phyloP scores from a whole-genome alignment of 2,113 vertebrate genomes.

The Sprattus sprattus region DNA sequence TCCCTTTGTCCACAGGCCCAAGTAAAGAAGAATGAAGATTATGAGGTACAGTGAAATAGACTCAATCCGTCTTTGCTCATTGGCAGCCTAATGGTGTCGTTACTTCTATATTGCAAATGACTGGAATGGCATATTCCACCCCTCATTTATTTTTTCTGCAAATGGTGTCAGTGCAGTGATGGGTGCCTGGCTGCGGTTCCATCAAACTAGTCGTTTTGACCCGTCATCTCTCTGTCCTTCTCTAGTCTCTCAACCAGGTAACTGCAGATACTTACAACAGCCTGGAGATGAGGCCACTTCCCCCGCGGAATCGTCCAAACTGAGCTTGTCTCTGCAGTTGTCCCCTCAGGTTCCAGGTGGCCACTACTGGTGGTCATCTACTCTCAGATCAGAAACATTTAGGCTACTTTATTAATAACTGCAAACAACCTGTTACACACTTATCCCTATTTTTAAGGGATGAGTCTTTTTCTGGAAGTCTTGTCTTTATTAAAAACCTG shows the following conservation, averaged over 20 bases:
- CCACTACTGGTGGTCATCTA: too few relatives aligned
- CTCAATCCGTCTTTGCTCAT: not conserved
- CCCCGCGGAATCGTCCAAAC: conserved; percentile 42
- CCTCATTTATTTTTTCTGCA: not conserved
- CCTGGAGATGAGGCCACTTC: conserved; percentile 67
- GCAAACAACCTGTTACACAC: too few relatives aligned
- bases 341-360: too few relatives aligned
- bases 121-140: not conserved
- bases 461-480: too few relatives aligned
- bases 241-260: conserved; percentile 8
- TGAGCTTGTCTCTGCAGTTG: conserved; percentile 47
- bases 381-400: too few relatives aligned
- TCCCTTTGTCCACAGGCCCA: not conserved
- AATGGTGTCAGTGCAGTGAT: not conserved
- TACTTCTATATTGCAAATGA: not conserved
- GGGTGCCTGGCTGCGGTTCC: not conserved
- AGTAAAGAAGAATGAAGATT: not conserved
- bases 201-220: not conserved
- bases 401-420: too few relatives aligned
- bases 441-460: too few relatives aligned
- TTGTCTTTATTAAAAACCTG: too few relatives aligned
- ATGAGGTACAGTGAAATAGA: not conserved
- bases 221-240: not conserved
- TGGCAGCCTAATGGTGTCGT: conserved; percentile 3
- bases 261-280: conserved; percentile 56